Evolutionary conservation across 2,888 invertebrate species (phyloP), one percentile per base, ranked within the genome.

Genomic region (Acrobasis repandana): DNA sequence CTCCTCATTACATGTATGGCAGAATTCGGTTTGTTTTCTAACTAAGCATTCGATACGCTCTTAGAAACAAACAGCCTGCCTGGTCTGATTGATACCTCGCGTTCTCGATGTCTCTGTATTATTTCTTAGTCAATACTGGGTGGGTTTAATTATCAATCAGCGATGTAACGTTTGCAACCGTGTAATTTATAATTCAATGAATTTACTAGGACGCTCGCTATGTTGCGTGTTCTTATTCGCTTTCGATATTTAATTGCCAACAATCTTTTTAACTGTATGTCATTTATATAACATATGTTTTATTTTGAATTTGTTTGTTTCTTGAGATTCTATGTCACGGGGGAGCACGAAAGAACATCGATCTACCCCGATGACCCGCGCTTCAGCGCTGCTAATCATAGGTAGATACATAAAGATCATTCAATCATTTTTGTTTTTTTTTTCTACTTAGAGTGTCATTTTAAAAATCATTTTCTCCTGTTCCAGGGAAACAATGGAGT

Each of bases 401-500:
- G 91, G 91, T 91, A 90, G 85, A 89, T 88, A 88, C 43, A 60
- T 28, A 43, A 49, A 83, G 72, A 77, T 73, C 73, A 74, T 70
- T 74, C 74, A 75, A 77, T 80, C 75, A 76, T 78, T 67, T 69
- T 68, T 70, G 64, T 62, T 46, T 66, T 49, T 46, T 61, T 51
- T 43, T 59, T 58, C 10, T 38, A 28, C 28, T 18, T 28, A 51
- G 47, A 46, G 38, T 56, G 46, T 38, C 47, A 56, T 65, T 63
- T 73, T 66, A 71, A 72, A 61, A 65, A 20, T 63, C 60, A 14
- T 61, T 69, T 66, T 72, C 64, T 75, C 62, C 71, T 74, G 67
- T 92, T 90, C 71, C 94, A 97, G 97, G 88, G 97, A 97, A 90
- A 97, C 97, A 62, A 97, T 97, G 97, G 97, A 97, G 86, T 95